These are phyloP conservation scores for Coilia nasus DNA, from an alignment of 2,797 vertebrate species.

Conservation along the genomic window DNA sequence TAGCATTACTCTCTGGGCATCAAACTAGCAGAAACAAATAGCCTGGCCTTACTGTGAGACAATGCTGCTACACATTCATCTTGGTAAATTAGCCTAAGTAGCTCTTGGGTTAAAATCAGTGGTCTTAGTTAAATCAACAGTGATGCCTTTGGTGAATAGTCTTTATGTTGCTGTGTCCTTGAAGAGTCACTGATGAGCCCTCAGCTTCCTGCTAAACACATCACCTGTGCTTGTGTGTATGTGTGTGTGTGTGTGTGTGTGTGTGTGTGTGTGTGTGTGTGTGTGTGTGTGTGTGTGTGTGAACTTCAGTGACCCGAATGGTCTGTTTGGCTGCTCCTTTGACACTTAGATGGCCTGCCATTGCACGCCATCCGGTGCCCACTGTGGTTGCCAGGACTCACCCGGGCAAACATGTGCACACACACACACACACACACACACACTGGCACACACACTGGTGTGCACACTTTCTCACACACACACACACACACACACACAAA, in stretches of 20 bases:
- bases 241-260: constrained; percentile 11
- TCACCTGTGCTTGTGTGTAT: not conserved
- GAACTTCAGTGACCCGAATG: not conserved
- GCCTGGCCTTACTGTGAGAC: too few species aligned
- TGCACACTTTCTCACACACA: too few species aligned
- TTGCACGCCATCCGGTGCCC: not conserved
- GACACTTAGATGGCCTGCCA: not conserved
- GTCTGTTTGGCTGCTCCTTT: not conserved
- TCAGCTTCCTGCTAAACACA: not conserved
- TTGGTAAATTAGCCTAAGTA: too few species aligned
- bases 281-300: not conserved
- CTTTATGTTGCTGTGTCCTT: not conserved
- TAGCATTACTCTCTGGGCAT: too few species aligned
- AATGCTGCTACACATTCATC: too few species aligned
- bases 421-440: too few species aligned
- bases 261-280: not conserved
- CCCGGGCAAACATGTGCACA: not conserved
- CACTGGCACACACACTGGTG: too few species aligned
- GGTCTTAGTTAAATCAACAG: too few species aligned
- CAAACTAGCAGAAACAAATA: too few species aligned
- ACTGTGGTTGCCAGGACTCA: not conserved
- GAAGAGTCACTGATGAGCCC: not conserved
- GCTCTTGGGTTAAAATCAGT: not conserved
- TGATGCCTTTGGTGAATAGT: not conserved
- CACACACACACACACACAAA: too few species aligned